Conservation (phyloP, 2,888 invertebrate species). For the Drosophila maculinotata region DNA sequence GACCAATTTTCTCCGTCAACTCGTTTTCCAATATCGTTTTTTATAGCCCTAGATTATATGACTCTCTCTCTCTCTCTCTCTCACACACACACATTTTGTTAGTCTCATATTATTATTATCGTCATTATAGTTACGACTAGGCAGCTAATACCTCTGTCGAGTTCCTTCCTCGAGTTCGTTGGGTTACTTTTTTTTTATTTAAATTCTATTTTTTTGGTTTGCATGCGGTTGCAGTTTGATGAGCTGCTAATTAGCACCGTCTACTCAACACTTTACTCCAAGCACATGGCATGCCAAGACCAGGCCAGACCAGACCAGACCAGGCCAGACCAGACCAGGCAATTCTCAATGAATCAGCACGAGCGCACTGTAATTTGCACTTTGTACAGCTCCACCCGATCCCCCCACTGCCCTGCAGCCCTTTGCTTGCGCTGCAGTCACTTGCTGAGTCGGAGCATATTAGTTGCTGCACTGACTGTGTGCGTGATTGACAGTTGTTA, state of each 20-base stretch:
- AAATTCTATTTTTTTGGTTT: constrained; percentile 31
- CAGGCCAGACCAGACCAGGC: constrained; percentile 63
- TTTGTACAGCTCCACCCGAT: constrained; percentile 46
- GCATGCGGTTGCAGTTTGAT: constrained; percentile 71
- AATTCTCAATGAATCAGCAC: constrained; percentile 75
- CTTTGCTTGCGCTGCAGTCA: constrained; percentile 22
- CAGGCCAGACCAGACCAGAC: constrained; percentile 32
- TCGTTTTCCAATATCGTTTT: constrained; percentile 52
- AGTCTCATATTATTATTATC: constrained; percentile 19
- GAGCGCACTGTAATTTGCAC: constrained; percentile 77
- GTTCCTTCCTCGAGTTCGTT: neutral
- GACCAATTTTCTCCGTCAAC: constrained; percentile 68
- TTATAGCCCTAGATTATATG: constrained; percentile 12
- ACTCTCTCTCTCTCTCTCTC: neutral
- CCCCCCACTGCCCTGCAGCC: neutral
- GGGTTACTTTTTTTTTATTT: neutral
- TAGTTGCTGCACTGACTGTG: constrained; percentile 28
- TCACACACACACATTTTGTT: constrained; percentile 26
- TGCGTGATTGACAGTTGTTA: constrained; percentile 47
- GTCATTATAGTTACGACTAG: constrained; percentile 19
- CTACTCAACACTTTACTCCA: constrained; percentile 47
- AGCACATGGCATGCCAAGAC: constrained; percentile 48
- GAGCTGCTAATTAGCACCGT: constrained; percentile 75
- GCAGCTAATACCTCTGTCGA: constrained; percentile 11
- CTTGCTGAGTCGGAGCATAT: constrained; percentile 37